phyloP scores from a whole-genome alignment of 2,888 invertebrate genomes.

The Agriopis leucophaearia region DNA sequence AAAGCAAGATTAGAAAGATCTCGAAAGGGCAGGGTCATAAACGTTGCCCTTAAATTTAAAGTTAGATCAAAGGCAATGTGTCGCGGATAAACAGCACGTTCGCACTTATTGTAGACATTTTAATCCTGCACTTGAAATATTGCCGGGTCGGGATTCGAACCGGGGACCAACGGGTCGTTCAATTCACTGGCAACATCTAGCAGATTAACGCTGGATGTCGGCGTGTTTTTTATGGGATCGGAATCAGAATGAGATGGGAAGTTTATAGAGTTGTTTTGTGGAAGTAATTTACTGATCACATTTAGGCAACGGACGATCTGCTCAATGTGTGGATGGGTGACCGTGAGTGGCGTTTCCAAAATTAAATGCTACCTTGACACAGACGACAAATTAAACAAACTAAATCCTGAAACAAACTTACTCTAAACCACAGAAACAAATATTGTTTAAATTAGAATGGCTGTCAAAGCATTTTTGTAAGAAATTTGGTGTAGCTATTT shows the following conservation, averaged over 20 bases:
- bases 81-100: slow-evolving; percentile 78
- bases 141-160: slow-evolving; percentile 62
- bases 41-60: slow-evolving; percentile 71
- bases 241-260: slow-evolving; percentile 49
- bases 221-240: slow-evolving; percentile 61
- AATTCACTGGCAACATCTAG: slow-evolving; percentile 71
- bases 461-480: too few relatives aligned
- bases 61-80: slow-evolving; percentile 79
- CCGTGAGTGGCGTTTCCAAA: too few relatives aligned
- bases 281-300: background rate
- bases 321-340: too few relatives aligned
- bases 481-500: too few relatives aligned
- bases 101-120: slow-evolving; percentile 78
- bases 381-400: too few relatives aligned
- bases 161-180: slow-evolving; percentile 59
- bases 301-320: too few relatives aligned
- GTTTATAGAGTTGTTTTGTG: slow-evolving; percentile 51
- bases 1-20: slow-evolving; percentile 52
- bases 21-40: slow-evolving; percentile 63
- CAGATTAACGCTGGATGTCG: slow-evolving; percentile 70
- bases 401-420: too few relatives aligned
- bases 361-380: too few relatives aligned
- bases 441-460: too few relatives aligned
- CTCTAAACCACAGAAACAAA: too few relatives aligned
- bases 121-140: slow-evolving; percentile 85